Evolutionary conservation across 2,113 vertebrate genomes (phyloP).

Genomic region (Gopherus flavomarginatus): DNA sequence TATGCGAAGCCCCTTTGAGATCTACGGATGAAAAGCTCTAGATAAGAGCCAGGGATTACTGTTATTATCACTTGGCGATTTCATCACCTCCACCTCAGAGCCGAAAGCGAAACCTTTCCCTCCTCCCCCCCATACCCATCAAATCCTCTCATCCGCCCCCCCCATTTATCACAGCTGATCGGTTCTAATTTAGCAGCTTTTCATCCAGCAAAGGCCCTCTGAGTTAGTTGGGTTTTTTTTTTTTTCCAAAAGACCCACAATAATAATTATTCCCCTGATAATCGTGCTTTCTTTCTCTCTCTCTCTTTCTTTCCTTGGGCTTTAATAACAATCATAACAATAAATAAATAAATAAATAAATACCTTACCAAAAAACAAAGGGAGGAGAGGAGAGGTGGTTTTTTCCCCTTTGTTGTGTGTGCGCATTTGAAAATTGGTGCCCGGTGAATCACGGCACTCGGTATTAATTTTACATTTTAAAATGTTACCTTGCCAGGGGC

Average conservation of each 20-base stretch:
- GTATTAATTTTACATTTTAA: constrained; percentile 75
- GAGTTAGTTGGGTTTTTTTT: neutral
- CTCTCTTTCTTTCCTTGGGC: constrained; percentile 12
- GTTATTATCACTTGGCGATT: neutral
- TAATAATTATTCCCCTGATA: constrained; percentile 21
- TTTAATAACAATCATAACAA: constrained; percentile 54
- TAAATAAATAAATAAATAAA: constrained; percentile 32
- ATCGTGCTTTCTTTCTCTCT: neutral
- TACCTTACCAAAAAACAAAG: constrained; percentile 4
- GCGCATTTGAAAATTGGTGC: constrained; percentile 67
- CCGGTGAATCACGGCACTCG: constrained; percentile 59
- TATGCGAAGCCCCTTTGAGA: neutral
- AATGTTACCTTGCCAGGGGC: constrained; percentile 78
- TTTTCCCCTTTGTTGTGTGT: neutral
- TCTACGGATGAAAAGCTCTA: neutral
- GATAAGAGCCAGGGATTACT: neutral
- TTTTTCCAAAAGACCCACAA: constrained; percentile 3
- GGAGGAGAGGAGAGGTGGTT: neutral
- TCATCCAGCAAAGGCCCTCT: constrained; percentile 17
- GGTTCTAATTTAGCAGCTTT: constrained; percentile 67
- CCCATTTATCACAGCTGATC: constrained; percentile 64
- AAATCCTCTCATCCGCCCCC: neutral
- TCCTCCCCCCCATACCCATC: neutral
- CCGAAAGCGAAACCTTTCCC: neutral
- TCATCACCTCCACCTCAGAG: neutral